phyloP scores from a whole-genome alignment of 2,888 invertebrate genomes.

The Congeria kusceri region DNA sequence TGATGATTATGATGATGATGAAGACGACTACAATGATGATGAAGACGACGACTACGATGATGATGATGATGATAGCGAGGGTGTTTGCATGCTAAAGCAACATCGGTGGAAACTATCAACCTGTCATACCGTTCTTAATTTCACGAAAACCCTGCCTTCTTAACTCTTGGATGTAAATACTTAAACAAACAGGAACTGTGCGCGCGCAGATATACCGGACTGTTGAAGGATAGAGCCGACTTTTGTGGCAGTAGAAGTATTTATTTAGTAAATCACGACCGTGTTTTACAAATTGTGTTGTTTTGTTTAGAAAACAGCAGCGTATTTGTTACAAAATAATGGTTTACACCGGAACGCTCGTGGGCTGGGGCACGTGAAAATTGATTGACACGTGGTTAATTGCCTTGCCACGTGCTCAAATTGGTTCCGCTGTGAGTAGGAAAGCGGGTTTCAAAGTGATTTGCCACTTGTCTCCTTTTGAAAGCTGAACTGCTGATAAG shows the following conservation, averaged over 20 bases:
- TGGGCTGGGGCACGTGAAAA: neutral
- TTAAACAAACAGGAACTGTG: conserved; percentile 9
- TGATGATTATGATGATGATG: too few relatives aligned
- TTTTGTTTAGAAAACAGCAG: conserved; percentile 58
- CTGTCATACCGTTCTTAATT: too few relatives aligned
- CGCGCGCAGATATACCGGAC: neutral
- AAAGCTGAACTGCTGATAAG: conserved; percentile 1
- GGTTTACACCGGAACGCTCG: conserved; percentile 6
- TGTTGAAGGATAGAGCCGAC: conserved; percentile 34
- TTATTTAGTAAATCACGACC: conserved; percentile 45
- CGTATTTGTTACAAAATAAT: conserved; percentile 63
- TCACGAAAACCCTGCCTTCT: too few relatives aligned
- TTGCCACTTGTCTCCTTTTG: neutral
- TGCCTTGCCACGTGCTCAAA: neutral
- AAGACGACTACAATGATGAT: too few relatives aligned
- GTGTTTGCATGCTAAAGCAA: too few relatives aligned
- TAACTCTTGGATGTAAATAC: neutral
- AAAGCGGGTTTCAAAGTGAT: neutral
- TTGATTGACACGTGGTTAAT: neutral
- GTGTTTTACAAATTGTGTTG: conserved; percentile 60
- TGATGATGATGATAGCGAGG: too few relatives aligned
- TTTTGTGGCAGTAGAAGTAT: conserved; percentile 33
- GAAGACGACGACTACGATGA: too few relatives aligned
- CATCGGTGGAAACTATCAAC: too few relatives aligned
- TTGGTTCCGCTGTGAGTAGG: neutral